phyloP scores from a whole-genome alignment of 64 coral and sea anemone species.

The Pocillopora damicornis region DNA sequence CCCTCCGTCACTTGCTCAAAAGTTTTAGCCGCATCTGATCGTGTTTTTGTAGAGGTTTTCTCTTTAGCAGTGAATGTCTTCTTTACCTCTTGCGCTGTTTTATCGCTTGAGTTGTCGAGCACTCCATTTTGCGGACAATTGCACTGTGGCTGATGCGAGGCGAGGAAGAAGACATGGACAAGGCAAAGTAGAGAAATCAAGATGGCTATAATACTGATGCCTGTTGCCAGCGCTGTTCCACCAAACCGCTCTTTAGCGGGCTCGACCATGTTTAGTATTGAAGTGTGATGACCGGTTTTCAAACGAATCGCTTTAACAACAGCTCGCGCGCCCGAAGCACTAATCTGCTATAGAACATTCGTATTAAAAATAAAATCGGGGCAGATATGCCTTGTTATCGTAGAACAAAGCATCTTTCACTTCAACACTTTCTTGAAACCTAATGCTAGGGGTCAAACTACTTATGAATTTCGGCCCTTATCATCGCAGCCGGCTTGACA shows the following conservation, averaged over 20 bases:
- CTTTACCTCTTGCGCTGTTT: not conserved
- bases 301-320: not conserved
- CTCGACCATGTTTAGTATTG: not conserved
- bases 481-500: too few relatives aligned
- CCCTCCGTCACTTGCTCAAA: not conserved
- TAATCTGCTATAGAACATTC: not conserved
- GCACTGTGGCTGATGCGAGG: not conserved
- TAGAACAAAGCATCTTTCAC: constrained; percentile 16
- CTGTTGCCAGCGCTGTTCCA: not conserved
- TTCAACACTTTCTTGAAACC: not conserved
- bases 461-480: too few relatives aligned
- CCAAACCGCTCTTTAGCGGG: not conserved
- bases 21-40: not conserved
- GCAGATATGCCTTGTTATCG: not conserved
- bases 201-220: constrained; percentile 19
- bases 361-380: not conserved
- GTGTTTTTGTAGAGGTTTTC: not conserved
- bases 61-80: not conserved
- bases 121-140: not conserved
- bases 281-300: not conserved
- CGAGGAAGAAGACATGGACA: not conserved
- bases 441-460: not conserved
- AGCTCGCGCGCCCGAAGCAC: not conserved
- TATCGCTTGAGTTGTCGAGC: not conserved
- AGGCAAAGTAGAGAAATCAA: constrained; percentile 5